Evolutionary conservation across 2,797 vertebrate genomes (phyloP).

Genomic region (Rhinatrema bivittatum): DNA sequence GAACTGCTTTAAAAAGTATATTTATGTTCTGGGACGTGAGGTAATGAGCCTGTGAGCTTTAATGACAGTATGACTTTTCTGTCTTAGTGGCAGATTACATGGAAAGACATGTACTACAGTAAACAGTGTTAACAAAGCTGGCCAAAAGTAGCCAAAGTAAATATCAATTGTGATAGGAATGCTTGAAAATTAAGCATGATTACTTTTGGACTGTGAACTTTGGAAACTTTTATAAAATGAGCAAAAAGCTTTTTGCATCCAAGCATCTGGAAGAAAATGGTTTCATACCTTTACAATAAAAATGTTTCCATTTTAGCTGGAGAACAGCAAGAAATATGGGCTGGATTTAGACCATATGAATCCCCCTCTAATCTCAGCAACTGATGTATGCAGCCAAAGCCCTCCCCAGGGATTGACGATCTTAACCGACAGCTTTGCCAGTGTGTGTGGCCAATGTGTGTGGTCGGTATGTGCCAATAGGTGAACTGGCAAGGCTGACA

Average conservation of each 20-base stretch:
- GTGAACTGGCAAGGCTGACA: too few relatives aligned
- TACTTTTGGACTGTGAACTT: not conserved
- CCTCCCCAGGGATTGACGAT: too few relatives aligned
- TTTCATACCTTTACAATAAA: conserved; percentile 8
- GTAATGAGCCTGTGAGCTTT: conserved; percentile 7
- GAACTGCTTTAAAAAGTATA: conserved; percentile 14
- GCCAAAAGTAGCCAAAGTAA: conserved; percentile 7
- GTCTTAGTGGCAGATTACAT: conserved; percentile 11
- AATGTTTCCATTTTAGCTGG: not conserved
- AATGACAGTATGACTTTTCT: not conserved
- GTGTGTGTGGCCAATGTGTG: too few relatives aligned
- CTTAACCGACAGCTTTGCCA: too few relatives aligned
- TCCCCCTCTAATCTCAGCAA: too few relatives aligned
- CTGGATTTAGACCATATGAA: too few relatives aligned
- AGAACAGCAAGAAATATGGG: too few relatives aligned
- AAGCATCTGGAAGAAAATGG: not conserved
- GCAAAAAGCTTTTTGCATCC: not conserved
- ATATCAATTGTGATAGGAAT: conserved; percentile 7
- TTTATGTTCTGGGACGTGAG: conserved; percentile 8
- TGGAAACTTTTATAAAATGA: conserved; percentile 3
- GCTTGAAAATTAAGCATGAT: conserved; percentile 20
- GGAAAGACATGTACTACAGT: not conserved
- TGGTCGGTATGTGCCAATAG: too few relatives aligned
- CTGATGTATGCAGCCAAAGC: too few relatives aligned
- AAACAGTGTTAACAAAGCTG: not conserved